These are phyloP conservation scores for Nebria salina DNA, from an alignment of 2,888 invertebrate genomes.

Conservation along the genomic window DNA sequence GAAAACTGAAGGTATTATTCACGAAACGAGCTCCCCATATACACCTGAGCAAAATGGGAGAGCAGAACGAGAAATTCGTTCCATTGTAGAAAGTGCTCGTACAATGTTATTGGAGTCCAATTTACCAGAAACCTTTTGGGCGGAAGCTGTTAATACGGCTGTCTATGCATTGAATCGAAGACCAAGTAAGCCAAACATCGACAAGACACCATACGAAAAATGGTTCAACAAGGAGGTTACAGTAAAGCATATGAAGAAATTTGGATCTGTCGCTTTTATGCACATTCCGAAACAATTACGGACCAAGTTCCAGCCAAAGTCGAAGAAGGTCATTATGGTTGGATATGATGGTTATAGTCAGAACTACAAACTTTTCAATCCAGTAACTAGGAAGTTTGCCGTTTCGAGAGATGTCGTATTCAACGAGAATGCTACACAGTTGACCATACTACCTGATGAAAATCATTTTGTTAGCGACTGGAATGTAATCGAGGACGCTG, in stretches of 20 bases:
- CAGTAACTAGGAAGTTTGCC: too few species aligned
- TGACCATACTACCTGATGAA: too few species aligned
- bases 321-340: not conserved
- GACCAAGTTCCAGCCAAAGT: not conserved
- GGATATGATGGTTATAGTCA: too few species aligned
- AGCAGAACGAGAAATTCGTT: conserved; percentile 54
- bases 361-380: too few species aligned
- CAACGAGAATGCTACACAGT: too few species aligned
- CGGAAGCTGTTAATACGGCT: conserved; percentile 54
- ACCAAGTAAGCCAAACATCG: not conserved
- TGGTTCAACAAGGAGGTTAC: not conserved
- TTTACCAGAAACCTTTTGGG: conserved; percentile 53
- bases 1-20: conserved; percentile 49
- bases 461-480: too few species aligned
- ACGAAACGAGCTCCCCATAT: conserved; percentile 49
- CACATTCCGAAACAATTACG: not conserved
- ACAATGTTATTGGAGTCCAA: conserved; percentile 52
- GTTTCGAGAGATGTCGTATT: too few species aligned
- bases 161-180: conserved; percentile 52
- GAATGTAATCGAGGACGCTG: too few species aligned
- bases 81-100: conserved; percentile 53
- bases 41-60: conserved; percentile 53
- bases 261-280: not conserved
- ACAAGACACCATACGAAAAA: conserved; percentile 3
- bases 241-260: not conserved